These are phyloP conservation scores for Graptemys geographica DNA, from an alignment of 2,797 vertebrate genomes.

Conservation along the genomic window DNA sequence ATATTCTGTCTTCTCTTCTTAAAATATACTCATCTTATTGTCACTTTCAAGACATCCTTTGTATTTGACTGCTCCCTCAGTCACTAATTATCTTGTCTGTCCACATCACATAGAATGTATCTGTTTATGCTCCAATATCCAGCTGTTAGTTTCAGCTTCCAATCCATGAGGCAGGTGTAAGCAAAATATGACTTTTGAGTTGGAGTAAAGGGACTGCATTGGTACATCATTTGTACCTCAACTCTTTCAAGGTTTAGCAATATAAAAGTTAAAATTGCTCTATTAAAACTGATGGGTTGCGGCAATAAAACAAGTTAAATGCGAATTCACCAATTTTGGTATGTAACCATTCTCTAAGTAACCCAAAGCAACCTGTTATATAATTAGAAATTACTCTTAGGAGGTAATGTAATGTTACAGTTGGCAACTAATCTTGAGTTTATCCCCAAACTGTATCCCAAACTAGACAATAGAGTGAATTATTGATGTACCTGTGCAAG, in stretches of 20 bases:
- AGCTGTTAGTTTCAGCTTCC: neutral
- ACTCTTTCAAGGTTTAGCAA: neutral
- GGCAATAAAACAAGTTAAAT: neutral
- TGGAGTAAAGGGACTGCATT: neutral
- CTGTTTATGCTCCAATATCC: neutral
- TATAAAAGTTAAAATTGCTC: neutral
- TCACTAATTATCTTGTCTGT: neutral
- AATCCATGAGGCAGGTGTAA: neutral
- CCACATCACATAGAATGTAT: neutral
- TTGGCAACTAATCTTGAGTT: neutral
- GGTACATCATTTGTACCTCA: rapidly evolving
- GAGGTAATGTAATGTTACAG: rapidly evolving
- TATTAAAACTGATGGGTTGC: neutral
- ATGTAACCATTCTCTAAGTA: neutral
- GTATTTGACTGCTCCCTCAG: neutral
- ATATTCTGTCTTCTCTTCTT: neutral
- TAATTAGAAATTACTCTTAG: neutral
- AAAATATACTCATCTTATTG: neutral
- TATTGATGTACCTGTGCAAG: neutral
- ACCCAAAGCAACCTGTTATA: neutral
- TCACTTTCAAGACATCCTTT: neutral
- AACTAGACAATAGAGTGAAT: neutral
- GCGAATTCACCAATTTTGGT: neutral
- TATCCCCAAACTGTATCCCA: neutral
- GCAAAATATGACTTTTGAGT: neutral